Percentiles rank a stretch among this genome's conserved stretches.
Conservation (phyloP, 2,888 invertebrate species). For the Gastracanthus pulcherrimus region DNA sequence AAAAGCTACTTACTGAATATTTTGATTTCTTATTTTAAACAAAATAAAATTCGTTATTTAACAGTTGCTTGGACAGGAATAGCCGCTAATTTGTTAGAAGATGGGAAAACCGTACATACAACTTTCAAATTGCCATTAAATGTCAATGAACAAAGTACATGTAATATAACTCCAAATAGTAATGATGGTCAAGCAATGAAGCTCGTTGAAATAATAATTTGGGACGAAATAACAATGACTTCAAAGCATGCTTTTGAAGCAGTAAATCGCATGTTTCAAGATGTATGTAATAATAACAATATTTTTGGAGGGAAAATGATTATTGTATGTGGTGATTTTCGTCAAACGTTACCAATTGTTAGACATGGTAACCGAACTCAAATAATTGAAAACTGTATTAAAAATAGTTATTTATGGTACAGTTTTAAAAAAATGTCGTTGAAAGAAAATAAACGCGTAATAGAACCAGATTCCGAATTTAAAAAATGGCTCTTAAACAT, state of each 20-base stretch:
- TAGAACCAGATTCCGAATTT: too few relatives aligned
- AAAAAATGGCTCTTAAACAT: too few relatives aligned
- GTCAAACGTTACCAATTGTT: conserved; percentile 25
- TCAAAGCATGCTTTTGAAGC: too few relatives aligned
- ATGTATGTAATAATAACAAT: too few relatives aligned
- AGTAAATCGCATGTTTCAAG: too few relatives aligned
- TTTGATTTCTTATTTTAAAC: background rate
- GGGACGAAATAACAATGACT: background rate
- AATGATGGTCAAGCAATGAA: too few relatives aligned
- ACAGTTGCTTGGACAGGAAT: conserved; percentile 30
- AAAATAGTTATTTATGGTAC: conserved; percentile 50
- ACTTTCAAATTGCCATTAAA: conserved; percentile 41
- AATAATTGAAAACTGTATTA: conserved; percentile 24
- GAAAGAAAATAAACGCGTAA: too few relatives aligned
- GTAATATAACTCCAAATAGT: conserved; percentile 27
- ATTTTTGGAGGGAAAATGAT: background rate
- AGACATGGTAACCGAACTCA: background rate
- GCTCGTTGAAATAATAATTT: too few relatives aligned
- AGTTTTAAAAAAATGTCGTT: too few relatives aligned
- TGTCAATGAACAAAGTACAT: conserved; percentile 25
- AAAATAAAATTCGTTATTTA: background rate
- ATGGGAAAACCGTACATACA: conserved; percentile 20
- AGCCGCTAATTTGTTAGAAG: conserved; percentile 12
- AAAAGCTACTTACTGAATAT: conserved; percentile 48
- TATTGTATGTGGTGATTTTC: background rate